phyloP scores from a whole-genome alignment of 2,113 vertebrate species.

The Corythornis cristatus region DNA sequence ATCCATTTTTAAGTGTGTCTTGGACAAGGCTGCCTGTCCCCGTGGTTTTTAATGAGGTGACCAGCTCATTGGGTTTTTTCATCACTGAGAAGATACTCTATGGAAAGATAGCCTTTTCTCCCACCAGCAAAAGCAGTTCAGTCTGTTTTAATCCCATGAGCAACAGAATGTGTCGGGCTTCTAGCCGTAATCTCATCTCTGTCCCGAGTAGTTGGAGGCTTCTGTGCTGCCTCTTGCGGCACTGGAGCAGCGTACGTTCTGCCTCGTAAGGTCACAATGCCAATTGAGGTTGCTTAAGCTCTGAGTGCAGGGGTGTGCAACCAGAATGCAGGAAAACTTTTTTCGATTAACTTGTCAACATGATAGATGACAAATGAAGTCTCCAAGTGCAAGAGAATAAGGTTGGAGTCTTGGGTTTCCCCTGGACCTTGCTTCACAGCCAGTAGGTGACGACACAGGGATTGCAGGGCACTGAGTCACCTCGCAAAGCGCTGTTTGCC shows the following conservation, averaged over 20 bases:
- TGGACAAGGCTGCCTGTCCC: accelerated
- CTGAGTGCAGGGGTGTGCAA: neutral
- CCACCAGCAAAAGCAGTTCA: neutral
- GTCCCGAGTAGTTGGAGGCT: neutral
- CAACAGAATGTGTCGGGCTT: neutral
- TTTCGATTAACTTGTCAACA: neutral
- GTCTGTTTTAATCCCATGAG: neutral
- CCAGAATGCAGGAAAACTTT: neutral
- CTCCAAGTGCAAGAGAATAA: neutral
- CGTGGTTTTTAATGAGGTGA: neutral
- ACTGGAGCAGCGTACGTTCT: neutral
- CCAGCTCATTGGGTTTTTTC: neutral
- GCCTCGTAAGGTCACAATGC: neutral
- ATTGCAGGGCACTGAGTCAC: neutral
- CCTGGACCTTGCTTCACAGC: neutral
- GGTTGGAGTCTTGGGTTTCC: neutral
- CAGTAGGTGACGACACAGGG: neutral
- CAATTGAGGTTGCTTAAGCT: neutral
- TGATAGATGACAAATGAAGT: neutral
- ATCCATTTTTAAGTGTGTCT: neutral
- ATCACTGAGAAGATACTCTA: neutral
- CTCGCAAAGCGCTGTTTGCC: neutral
- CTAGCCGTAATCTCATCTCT: neutral
- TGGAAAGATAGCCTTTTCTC: neutral
- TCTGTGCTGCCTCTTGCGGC: neutral